Percentiles rank a stretch among this genome's conserved stretches.
These are phyloP conservation scores for Pachycephala philippinensis DNA, from an alignment of 2,113 vertebrate genomes.

Conservation along the genomic window DNA sequence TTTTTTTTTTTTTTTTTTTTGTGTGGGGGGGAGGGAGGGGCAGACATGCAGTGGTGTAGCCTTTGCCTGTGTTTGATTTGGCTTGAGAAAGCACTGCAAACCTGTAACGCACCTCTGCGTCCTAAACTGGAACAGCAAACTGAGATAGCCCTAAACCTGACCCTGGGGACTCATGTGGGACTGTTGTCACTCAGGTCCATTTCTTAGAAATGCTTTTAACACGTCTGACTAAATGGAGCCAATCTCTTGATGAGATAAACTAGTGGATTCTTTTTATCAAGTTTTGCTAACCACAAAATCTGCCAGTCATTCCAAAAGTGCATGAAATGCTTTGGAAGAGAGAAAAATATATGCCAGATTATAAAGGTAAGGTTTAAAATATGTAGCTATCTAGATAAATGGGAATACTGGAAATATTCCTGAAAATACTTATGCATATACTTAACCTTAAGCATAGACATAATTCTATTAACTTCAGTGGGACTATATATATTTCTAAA, in stretches of 20 bases:
- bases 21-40: not conserved
- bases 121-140: not conserved
- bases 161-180: not conserved
- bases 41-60: not conserved
- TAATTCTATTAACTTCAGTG: constrained; percentile 21
- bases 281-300: not conserved
- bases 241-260: not conserved
- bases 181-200: not conserved
- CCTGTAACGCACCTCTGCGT: fast-evolving
- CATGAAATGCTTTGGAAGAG: not conserved
- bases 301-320: not conserved
- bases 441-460: not conserved
- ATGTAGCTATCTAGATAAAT: not conserved
- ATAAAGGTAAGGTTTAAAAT: not conserved
- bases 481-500: constrained; percentile 12
- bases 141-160: not conserved
- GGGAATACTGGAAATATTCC: not conserved
- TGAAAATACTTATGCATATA: not conserved
- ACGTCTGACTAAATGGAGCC: not conserved
- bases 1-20: no score
- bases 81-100: not conserved
- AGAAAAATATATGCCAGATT: not conserved
- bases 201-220: not conserved
- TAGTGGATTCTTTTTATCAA: not conserved
- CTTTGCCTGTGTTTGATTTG: not conserved